Evolutionary conservation across 2,797 vertebrate species (phyloP), one percentile per base, ranked within the genome.

Genomic region (Pteropus rufus): DNA sequence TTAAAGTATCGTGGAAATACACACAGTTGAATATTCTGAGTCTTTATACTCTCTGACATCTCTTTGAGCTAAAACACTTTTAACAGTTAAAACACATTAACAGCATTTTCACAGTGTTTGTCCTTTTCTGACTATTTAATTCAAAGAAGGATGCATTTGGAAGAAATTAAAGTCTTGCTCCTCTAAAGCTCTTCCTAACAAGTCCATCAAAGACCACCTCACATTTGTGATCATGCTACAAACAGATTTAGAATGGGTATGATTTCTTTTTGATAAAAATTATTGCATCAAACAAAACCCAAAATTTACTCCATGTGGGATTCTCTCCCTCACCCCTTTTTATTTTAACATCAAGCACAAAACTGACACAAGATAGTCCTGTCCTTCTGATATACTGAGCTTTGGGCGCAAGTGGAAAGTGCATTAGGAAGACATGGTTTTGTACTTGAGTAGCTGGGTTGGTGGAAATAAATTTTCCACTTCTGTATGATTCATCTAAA

Each of bases 181-280:
- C 58, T 91, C 39, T 82, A 86, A 83, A 84, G 73, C 54, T 80
- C n/a, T 77, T 95, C 52, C 69, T 69, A 49, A 56, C 46, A 90
- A 64, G 31, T 77, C 34, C 64, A 36, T 84, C 56, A 92, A 36
- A 83, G 85, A 83, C 36, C 31, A 41, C 12, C 5, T 34, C 91
- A 77, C 31, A 69, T 60, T 77, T 41, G 69, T 81, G 26, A 72
- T 93, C 90, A 67, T 44, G 46, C 34, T 93, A 41, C 65, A 64
- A 83, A 87, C 21, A 62, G 70, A 76, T 89, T 96, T 94, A 56
- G 62, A 91, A 91, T 44, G 49, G 26, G 11, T 72, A 73, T 19
- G 65, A 77, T 46, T 46, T 44, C 80, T 96, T 91, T 93, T 24
- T 89, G 77, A 89, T 91, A 41, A 94, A 95, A 93, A 85, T 64